Evolutionary conservation across 2,888 invertebrate genomes (phyloP).

Genomic region (Ennomos quercinarius): DNA sequence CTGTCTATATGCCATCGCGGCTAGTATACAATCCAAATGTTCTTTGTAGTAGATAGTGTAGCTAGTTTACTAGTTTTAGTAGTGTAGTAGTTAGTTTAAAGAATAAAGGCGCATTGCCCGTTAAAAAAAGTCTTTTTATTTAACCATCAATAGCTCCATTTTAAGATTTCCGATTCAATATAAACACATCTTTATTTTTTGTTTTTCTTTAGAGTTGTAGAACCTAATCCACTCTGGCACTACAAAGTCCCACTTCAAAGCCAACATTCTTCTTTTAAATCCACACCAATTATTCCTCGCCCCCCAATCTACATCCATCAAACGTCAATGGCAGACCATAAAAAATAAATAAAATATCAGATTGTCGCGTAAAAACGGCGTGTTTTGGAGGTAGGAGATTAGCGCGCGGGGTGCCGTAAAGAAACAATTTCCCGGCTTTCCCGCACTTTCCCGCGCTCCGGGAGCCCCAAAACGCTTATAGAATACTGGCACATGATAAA

Average conservation of each 20-base stretch:
- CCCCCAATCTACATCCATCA: conserved; percentile 66
- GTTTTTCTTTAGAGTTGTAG: not conserved
- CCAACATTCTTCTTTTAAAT: conserved; percentile 43
- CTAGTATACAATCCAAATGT: no score
- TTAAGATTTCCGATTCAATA: no score
- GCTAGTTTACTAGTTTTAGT: no score
- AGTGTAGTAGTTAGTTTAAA: no score
- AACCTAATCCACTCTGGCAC: conserved; percentile 29
- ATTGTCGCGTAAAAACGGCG: conserved; percentile 49
- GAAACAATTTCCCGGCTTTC: conserved; percentile 79
- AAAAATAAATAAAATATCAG: conserved; percentile 74
- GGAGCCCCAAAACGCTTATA: conserved; percentile 65
- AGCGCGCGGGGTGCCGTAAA: conserved; percentile 81
- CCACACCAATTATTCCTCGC: conserved; percentile 61
- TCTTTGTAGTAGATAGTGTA: no score
- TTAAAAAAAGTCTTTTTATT: no score
- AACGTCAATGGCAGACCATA: conserved; percentile 76
- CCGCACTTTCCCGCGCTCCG: conserved; percentile 57
- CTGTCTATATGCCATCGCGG: no score
- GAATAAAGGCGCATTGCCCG: no score
- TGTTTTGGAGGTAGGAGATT: conserved; percentile 61
- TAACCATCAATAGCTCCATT: no score
- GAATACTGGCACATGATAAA: conserved; percentile 78
- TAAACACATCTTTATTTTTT: no score
- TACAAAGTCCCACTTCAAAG: conserved; percentile 32